A percentile compares a stretch with the other conserved stretches of the same genome.
phyloP scores from a whole-genome alignment of 1,140 invertebrate species.

The Lasaia peninsularis region DNA sequence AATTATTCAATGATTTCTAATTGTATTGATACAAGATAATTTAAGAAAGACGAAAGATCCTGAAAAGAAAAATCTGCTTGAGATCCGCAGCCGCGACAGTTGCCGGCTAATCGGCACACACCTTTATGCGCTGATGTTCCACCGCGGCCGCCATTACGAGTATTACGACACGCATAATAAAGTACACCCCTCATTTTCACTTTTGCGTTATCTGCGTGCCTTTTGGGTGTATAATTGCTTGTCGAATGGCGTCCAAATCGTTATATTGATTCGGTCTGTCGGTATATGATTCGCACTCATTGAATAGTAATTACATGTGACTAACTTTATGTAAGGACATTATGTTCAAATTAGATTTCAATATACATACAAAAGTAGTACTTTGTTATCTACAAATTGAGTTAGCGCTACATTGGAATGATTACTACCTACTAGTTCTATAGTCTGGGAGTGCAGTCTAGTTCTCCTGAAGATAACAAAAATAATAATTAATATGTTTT shows the following conservation, averaged over 20 bases:
- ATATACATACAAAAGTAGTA: neutral
- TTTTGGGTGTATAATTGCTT: neutral
- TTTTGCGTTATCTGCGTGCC: neutral
- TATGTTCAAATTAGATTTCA: conserved; percentile 3
- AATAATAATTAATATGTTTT: too few species aligned
- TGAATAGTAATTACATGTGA: conserved; percentile 1
- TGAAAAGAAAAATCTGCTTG: too few species aligned
- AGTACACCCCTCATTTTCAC: neutral
- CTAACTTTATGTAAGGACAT: neutral
- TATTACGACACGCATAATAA: conserved; percentile 47
- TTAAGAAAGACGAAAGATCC: too few species aligned
- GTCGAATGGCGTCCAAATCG: neutral
- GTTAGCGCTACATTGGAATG: neutral
- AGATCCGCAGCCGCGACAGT: too few species aligned
- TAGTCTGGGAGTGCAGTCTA: too few species aligned
- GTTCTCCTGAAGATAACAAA: too few species aligned
- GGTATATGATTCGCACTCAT: neutral
- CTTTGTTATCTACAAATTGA: neutral
- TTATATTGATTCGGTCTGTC: conserved; percentile 6
- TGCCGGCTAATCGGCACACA: neutral
- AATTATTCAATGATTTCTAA: too few species aligned
- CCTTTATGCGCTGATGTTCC: conserved; percentile 53
- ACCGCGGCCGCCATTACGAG: conserved; percentile 20
- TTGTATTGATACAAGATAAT: too few species aligned
- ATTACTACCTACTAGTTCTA: too few species aligned